Base-by-base conservation (phyloP, 64 coral and sea anemone genomes). In the Montipora capricornis region DNA sequence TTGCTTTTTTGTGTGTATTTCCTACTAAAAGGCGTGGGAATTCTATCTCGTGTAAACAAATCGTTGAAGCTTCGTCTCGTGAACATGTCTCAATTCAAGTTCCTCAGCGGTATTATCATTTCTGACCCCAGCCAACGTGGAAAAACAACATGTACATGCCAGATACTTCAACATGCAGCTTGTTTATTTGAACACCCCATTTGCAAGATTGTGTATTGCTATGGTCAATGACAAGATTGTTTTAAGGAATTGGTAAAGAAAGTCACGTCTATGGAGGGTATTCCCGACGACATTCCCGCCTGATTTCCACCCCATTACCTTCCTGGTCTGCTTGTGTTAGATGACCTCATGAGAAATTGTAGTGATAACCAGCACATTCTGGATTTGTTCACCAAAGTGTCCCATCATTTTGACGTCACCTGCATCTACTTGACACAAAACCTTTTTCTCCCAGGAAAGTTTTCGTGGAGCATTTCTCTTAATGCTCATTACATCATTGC, bases 311-410 rank as follows among this genome's bases (percentile, higher is more conserved):
- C 20, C 20, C 16, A n/a, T 24, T 84, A 6, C 22, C 81, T 4
- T 6, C 73, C 91, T 78, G 91, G 81, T 20, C 4, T 94, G 6
- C 50, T 94, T n/a, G 66, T 94, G 5, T 70, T 94, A 10, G 84
- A 94, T 73, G 92, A 94, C 60, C 55, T 94, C 5, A 94, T 94
- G 83, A 48, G 75, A 6, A 77, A 85, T 16, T 81, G 90, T 59
- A 77, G 64, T 10, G 47, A 76, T 9, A 26, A 76, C 47, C 15
- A 86, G 14, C 74, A 19, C n/a, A 86, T 92, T 20, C 20, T 86
- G 46, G 71, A 92, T 74, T 60, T 92, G 48, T 81, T 92, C 20
- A 92, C 80, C 5, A 79, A 79, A 45, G 80, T 68, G 17, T 91
- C 89, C 16, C 89, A 91, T 55, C 78, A 91, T 82, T 58, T 78